Evolutionary conservation across 2,888 invertebrate genomes (phyloP), one percentile per base, ranked within the genome.

Genomic region (Tachina lurida): DNA sequence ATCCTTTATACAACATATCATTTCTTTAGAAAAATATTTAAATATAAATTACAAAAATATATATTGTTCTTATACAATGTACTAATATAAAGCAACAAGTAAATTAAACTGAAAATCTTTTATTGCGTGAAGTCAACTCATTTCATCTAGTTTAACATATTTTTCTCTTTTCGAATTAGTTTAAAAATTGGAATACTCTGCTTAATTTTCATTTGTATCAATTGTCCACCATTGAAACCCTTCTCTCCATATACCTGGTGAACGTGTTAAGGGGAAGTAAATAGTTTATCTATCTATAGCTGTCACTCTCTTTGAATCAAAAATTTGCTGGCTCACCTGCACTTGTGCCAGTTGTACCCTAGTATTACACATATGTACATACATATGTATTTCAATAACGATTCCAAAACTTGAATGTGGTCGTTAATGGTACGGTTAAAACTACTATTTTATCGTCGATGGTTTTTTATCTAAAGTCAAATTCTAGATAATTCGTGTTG

Each of bases 1-100:
- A 56, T 67, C 67, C 83, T 49, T 75, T 82, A 79, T 76, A 80
- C 54, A 73, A 86, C 86, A 86, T 86, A 86, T 86, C 86, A 86
- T 83, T 86, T 83, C 79, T 76, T 76, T 86, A 86, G 86, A 86
- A 86, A 86, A 86, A 83, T 86, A 86, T 86, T 86, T 86, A 83
- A 80, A 83, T 76, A 86, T 63, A 73, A 86, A 80, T 86, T 86
- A 73, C 62, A 73, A 67, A 78, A 78, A 62, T 74, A 56, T 49
- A 78, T 76, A 85, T 85, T 75, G 67, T 85, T 79, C 70, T 71
- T 71, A 80, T 68, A 80, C 52, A 78, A 78, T 82, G 65, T 80
- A 86, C 76, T 83, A 80, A 62, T 67, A 47, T 75, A 73, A 74
- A 67, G 12, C 17, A 54, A 79, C 15, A 67, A 73, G 22, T 65